Evolutionary conservation across 2,888 invertebrate genomes (phyloP), one percentile per base, ranked within the genome.

Genomic region (Drosophila anceps): DNA sequence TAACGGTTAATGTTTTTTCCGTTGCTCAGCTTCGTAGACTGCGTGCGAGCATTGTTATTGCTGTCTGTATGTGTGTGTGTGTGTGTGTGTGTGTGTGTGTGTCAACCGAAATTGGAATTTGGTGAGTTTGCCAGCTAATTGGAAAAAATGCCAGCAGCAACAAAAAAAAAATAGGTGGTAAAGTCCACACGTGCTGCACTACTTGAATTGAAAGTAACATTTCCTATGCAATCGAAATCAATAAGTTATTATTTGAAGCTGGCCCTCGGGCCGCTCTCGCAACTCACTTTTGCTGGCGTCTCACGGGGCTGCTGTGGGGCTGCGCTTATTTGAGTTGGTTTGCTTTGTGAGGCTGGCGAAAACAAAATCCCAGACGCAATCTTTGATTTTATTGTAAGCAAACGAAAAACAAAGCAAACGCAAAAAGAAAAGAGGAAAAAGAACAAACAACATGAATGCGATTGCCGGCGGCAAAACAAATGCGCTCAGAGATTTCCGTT

Each of bases 361-460:
- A 69, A 77, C 79, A 81, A 79, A 86, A 81, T 84, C 85, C 85
- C 85, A 85, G 78, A 79, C 82, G 84, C 84, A 84, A 84, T 84
- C 84, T 84, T 81, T 84, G 84, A 84, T 84, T 84, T 82, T 80
- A 73, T 80, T 79, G 76, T 73, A 66, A 69, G 79, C 74, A 76
- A 83, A 80, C 65, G 65, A 66, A 70, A 50, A 73, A 67, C 74
- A 79, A 77, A 73, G 71, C 76, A 68, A 63, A 76, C 66, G 73
- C 73, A 76, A 76, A 79, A 15, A 48, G 18, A 27, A 15, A 15
- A 46, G 15, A n/a, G 13, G 13, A 44, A 46, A 76, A 74, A 80
- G 73, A 76, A 69, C 76, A 79, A 73, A 76, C 62, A 76, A 37
- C 72, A 76, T 48, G 43, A 54, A 9, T 43, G 55, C 37, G 68